Percentiles rank a stretch among this genome's conserved stretches.
phyloP scores from a whole-genome alignment of 2,113 vertebrate species.

The Redunca redunca region DNA sequence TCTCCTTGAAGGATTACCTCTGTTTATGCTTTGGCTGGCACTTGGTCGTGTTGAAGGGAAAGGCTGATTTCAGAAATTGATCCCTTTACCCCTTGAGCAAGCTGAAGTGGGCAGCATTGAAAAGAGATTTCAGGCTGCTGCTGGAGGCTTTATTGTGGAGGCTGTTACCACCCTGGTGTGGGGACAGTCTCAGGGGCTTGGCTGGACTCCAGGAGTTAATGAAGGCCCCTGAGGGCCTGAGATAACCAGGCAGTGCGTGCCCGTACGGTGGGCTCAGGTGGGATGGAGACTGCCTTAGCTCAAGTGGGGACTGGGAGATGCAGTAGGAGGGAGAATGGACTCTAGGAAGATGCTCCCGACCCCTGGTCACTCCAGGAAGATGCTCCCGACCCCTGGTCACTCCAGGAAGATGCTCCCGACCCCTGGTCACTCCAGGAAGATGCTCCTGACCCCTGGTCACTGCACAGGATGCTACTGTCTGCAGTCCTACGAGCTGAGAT shows the following conservation, averaged over 20 bases:
- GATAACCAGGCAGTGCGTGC: slow-evolving; percentile 28
- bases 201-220: slow-evolving; percentile 21
- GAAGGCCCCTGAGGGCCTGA: slow-evolving; percentile 36
- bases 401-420: no score
- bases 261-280: neutral
- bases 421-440: neutral
- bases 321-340: accelerated
- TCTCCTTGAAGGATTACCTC: slow-evolving; percentile 17
- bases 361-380: neutral
- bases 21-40: neutral
- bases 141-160: slow-evolving; percentile 29
- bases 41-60: neutral
- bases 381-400: no score
- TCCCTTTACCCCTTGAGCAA: slow-evolving; percentile 16
- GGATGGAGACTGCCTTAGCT: neutral
- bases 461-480: accelerated
- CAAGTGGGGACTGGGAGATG: neutral
- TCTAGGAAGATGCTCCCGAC: neutral
- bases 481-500: neutral
- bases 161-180: neutral
- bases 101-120: slow-evolving; percentile 25
- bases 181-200: slow-evolving; percentile 21
- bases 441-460: no score
- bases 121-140: neutral
- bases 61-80: slow-evolving; percentile 34